A percentile compares a stretch with the other conserved stretches of the same genome.
phyloP scores from a whole-genome alignment of 2,888 invertebrate species.

The Calameuta idolon region DNA sequence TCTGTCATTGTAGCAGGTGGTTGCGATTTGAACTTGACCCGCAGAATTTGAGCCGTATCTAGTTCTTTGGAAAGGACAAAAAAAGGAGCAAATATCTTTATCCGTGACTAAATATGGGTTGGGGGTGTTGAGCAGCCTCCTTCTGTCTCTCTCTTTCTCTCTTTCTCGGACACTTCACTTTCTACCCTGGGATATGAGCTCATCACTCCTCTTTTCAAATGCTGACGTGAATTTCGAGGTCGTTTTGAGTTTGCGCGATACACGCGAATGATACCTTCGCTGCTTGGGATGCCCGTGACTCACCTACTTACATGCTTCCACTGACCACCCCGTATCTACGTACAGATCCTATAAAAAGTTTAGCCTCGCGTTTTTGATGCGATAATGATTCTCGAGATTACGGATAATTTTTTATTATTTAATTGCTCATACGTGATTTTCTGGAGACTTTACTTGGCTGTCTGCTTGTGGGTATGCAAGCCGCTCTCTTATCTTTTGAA shows the following conservation, averaged over 20 bases:
- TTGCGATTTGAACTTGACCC: conserved; percentile 27
- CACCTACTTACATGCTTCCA: too few species aligned
- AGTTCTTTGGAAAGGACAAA: neutral
- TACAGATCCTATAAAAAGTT: too few species aligned
- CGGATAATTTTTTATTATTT: too few species aligned
- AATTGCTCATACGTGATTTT: too few species aligned
- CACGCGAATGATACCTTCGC: neutral
- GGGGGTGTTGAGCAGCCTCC: neutral
- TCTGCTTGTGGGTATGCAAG: too few species aligned
- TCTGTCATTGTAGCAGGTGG: conserved; percentile 43
- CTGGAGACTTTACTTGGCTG: too few species aligned
- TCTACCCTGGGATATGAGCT: conserved; percentile 13
- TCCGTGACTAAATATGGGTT: neutral
- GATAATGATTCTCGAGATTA: too few species aligned
- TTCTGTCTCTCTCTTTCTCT: neutral
- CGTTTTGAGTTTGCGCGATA: conserved; percentile 7
- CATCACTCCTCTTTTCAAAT: conserved; percentile 15
- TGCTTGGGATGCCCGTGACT: too few species aligned
- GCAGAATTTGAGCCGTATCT: neutral
- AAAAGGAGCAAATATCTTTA: neutral
- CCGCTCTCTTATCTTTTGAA: too few species aligned
- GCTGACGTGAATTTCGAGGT: conserved; percentile 22
- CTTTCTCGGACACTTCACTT: neutral
- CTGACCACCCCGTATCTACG: too few species aligned
- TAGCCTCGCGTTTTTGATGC: too few species aligned